Evolutionary conservation across 2,888 invertebrate species (phyloP).

Genomic region (Aelia acuminata): DNA sequence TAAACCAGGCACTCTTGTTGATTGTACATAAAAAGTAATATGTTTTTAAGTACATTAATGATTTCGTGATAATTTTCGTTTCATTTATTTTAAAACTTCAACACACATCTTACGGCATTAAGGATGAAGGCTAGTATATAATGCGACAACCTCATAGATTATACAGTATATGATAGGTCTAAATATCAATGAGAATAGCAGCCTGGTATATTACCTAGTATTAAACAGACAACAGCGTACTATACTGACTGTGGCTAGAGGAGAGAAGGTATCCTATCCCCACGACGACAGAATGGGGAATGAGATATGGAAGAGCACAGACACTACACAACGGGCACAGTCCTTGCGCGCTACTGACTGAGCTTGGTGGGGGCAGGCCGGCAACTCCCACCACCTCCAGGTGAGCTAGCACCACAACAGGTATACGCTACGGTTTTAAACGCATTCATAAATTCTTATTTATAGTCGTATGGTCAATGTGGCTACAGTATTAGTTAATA

Average conservation of each 20-base stretch:
- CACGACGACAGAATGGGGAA: slow-evolving; percentile 20
- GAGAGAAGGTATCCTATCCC: slow-evolving; percentile 3
- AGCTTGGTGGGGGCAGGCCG: neutral
- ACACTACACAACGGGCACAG: neutral
- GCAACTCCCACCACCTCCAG: slow-evolving; percentile 40
- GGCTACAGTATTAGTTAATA: too few relatives aligned
- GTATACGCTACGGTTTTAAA: neutral
- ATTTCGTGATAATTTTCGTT: neutral
- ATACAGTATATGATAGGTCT: neutral
- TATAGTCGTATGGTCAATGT: too few relatives aligned
- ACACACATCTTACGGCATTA: neutral
- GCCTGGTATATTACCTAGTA: neutral
- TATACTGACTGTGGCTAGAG: slow-evolving; percentile 2
- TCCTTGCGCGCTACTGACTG: slow-evolving; percentile 33
- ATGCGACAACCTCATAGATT: neutral
- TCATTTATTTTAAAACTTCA: neutral
- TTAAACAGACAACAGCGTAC: neutral
- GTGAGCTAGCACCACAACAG: neutral
- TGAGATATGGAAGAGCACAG: neutral
- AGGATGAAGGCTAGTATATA: neutral
- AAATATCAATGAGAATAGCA: neutral
- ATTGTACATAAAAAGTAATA: neutral
- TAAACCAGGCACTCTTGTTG: neutral
- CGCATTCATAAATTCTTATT: too few relatives aligned
- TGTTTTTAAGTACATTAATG: neutral